Conservation (phyloP, 2,797 vertebrate genomes). For the Girardinus metallicus region DNA sequence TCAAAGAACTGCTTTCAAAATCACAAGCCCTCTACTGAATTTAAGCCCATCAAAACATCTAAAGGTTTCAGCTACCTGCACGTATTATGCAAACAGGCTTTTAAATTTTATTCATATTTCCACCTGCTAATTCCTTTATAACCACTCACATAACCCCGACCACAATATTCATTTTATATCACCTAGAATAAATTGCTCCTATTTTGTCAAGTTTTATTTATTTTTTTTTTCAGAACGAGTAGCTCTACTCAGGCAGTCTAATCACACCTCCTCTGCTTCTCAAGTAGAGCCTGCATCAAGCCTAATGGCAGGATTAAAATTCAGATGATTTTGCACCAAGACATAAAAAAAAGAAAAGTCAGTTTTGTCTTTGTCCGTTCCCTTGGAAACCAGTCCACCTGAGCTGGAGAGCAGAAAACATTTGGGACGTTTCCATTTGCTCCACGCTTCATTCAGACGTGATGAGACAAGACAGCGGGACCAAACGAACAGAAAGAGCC, state of each 20-base stretch:
- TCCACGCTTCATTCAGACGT: conserved; percentile 33
- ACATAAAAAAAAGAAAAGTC: conserved; percentile 25
- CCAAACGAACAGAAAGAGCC: conserved; percentile 20
- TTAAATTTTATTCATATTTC: not conserved
- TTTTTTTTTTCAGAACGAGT: conserved; percentile 23
- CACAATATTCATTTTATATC: conserved; percentile 14
- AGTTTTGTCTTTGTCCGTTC: conserved; percentile 57
- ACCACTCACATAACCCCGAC: not conserved
- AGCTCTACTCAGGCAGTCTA: conserved; percentile 25
- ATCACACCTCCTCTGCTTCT: conserved; percentile 47
- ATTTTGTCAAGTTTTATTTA: conserved; percentile 25
- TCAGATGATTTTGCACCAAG: conserved; percentile 55
- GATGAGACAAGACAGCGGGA: conserved; percentile 42
- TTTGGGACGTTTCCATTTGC: conserved; percentile 54
- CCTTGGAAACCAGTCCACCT: conserved; percentile 68
- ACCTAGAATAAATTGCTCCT: not conserved
- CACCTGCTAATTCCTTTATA: not conserved
- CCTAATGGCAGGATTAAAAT: conserved; percentile 57
- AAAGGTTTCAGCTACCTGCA: not conserved
- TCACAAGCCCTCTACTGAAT: not conserved
- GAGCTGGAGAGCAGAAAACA: conserved; percentile 56
- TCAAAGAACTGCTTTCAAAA: conserved; percentile 7
- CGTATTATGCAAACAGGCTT: not conserved
- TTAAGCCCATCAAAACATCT: not conserved
- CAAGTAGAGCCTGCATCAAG: conserved; percentile 51